Base-by-base conservation (phyloP, 2,113 vertebrate species). In the Rutilus rutilus region DNA sequence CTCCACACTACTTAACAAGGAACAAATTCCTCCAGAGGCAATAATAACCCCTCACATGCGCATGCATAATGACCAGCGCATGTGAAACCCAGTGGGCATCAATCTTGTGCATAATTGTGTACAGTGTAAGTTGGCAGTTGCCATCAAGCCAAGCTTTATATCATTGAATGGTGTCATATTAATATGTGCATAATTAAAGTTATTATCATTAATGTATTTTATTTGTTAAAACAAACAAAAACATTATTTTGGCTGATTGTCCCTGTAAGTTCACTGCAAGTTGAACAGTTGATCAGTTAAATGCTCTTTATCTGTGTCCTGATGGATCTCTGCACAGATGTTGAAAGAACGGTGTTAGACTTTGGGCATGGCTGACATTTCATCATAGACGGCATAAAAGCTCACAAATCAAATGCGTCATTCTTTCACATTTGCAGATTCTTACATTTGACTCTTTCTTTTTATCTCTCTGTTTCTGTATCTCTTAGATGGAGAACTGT, bases 401-500 rank as follows among this genome's bases (percentile, higher is more conserved):
- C 39, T 47, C 87, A 75, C 90, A 17, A 81, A 89, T 82, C 21
- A 90, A 86, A 65, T 78, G 23, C 47, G 62, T 69, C 6, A 30
- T n/a, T 33, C 54, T 59, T 33, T 27, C 33, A 83, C 45, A 36
- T 71, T n/a, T 25, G 52, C 64, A 71, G 62, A 65, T 67, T 33
- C 9, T 36, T 36, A 8, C 9, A 33, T 33, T 4, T 62, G 12
- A 4, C 30, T 27, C 6, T 50, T 27, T 54, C 33, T 30, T 6
- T 50, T 45, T 59, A 5, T n/a, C 19, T 87, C 2, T 88, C 74
- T 65, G 19, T 81, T 42, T 81, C 65, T 77, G 89, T 90, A 86
- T 86, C 47, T 90, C 87, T 83, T 95, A 99, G 98, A 99, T 85
- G 97, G 98, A 85, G 97, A 99, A 85, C 97, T 99, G 59, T 99